Base-by-base conservation (phyloP, 2,113 vertebrate species). In the Chloropsis cyanopogon region DNA sequence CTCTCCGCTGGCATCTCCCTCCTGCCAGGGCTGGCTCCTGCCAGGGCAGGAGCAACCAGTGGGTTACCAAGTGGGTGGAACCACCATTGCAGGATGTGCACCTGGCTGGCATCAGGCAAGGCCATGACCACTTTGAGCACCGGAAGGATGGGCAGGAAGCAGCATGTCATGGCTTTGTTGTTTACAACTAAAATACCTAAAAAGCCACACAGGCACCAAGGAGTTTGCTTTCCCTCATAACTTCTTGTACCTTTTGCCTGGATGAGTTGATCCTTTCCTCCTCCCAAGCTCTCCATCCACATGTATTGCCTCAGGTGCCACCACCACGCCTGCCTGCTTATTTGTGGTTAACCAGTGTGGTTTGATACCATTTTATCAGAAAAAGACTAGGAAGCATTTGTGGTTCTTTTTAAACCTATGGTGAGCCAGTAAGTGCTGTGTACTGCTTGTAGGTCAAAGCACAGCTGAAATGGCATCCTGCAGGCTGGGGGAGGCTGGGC, bases 271-370 rank as follows among this genome's bases (percentile, higher is more conserved):
- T 65, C 20, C 46, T 64, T 69, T 19, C 19, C 21, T 73, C 41
- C 23, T 79, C 61, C 46, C 46, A 65, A 2, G 2, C 8, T 52
- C n/a, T 50, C 52, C 52, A 47, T 6, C 26, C 29, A 28, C 19
- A 12, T 1, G 1, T 28, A 28, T 39, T 0, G 0, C 33, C 23
- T 66, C 52, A 4, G 1, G 11, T 2, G 1, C 46, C 24, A 33
- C 19, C 20, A 23, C 23, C 16, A 41, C 0, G 0, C 53, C 59
- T 61, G 42, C 18, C 42, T 63, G 35, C 37, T 47, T 22, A 10
- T 61, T 73, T 92, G 66, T 46, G 68, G 63, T 14, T 37, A 92
- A 21, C 39, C 78, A 33, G 47, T 0, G 17, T 29, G 33, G 70
- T 79, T 77, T 61, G 29, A 39, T 70, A 56, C 0, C 1, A 31